Evolutionary conservation across 2,888 invertebrate genomes (phyloP).

Genomic region (Petrolisthes manimaculis): DNA sequence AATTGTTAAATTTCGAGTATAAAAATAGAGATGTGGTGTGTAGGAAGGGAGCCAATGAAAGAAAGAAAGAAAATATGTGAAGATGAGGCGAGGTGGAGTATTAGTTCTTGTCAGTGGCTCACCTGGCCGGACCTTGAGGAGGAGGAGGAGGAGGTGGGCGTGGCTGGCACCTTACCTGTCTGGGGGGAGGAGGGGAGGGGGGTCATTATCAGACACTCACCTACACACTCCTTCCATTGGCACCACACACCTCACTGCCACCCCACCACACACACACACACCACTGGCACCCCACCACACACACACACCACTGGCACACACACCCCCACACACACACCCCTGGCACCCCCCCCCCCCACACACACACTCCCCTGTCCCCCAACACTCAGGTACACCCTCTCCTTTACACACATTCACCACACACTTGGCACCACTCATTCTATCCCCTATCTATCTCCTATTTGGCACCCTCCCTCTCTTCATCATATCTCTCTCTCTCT

Average conservation of each 20-base stretch:
- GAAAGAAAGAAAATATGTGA: no score
- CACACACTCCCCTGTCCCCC: neutral
- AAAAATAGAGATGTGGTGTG: no score
- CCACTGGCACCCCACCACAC: neutral
- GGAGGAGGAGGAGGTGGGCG: no score
- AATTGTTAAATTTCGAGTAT: no score
- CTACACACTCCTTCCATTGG: neutral
- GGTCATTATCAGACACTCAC: slow-evolving; percentile 9
- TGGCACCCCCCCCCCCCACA: neutral
- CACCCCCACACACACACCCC: no score
- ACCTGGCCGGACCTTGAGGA: neutral
- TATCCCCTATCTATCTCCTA: no score
- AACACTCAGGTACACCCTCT: neutral
- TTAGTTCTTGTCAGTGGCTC: neutral
- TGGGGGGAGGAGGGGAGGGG: neutral
- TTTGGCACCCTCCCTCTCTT: no score
- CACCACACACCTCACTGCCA: no score
- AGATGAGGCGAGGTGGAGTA: neutral
- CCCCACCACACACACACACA: slow-evolving; percentile 4
- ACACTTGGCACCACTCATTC: no score
- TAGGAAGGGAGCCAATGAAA: no score
- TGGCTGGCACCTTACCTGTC: no score
- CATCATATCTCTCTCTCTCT: neutral
- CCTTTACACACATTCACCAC: no score
- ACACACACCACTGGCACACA: neutral